These are phyloP conservation scores for Pollachius pollachius DNA, from an alignment of 2,113 vertebrate species.

Conservation along the genomic window DNA sequence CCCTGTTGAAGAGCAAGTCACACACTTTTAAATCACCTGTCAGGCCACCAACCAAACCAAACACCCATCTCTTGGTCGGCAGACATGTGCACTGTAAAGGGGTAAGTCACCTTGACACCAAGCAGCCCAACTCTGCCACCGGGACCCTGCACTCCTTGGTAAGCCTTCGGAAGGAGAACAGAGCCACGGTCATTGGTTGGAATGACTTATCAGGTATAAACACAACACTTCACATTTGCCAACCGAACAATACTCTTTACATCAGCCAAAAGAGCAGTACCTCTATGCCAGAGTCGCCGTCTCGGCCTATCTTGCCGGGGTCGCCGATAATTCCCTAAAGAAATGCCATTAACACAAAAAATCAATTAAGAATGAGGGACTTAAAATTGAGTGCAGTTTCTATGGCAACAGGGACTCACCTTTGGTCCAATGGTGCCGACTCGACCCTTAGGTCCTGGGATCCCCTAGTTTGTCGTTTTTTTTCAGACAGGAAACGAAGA, in stretches of 20 bases:
- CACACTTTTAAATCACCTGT: constrained; percentile 26
- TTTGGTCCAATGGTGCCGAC: constrained; percentile 65
- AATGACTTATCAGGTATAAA: no score
- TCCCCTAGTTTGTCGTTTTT: constrained; percentile 56
- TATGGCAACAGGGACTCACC: constrained; percentile 48
- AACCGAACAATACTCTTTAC: background rate
- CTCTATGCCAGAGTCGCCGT: constrained; percentile 76
- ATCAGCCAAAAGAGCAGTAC: constrained; percentile 46
- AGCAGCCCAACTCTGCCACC: constrained; percentile 60
- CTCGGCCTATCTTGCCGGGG: constrained; percentile 73
- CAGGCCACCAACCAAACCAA: constrained; percentile 7
- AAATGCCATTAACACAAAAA: constrained; percentile 11
- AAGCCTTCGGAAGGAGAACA: constrained; percentile 60
- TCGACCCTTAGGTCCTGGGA: constrained; percentile 62
- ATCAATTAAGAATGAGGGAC: background rate
- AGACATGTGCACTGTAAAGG: background rate
- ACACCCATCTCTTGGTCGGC: constrained; percentile 8
- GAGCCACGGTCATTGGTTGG: background rate
- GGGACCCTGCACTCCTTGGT: constrained; percentile 77
- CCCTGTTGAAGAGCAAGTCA: constrained; percentile 63
- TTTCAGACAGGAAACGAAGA: background rate
- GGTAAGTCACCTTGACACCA: constrained; percentile 65
- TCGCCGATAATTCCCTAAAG: constrained; percentile 77
- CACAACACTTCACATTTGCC: no score
- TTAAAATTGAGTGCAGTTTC: background rate